Conservation (phyloP, 2,888 invertebrate species). For the Oegoconia quadripuncta region DNA sequence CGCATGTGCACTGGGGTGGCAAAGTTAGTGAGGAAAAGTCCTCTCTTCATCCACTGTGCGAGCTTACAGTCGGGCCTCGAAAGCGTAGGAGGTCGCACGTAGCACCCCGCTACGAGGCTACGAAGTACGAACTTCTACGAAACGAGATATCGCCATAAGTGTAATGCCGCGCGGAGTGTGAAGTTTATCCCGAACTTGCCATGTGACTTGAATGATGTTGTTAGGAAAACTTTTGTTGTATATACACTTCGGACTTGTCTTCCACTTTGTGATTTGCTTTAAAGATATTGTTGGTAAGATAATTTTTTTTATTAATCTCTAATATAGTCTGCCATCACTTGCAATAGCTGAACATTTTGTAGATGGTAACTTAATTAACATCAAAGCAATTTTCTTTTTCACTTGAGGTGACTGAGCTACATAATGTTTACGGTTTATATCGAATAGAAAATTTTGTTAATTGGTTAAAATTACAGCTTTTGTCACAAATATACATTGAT, state of each 20-base stretch:
- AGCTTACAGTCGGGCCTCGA: constrained; percentile 52
- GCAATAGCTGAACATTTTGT: constrained; percentile 4
- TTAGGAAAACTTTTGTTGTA: constrained; percentile 73
- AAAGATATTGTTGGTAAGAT: constrained; percentile 70
- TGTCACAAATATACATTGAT: background rate
- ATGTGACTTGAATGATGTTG: constrained; percentile 74
- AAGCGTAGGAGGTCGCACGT: constrained; percentile 48
- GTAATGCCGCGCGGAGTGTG: constrained; percentile 48
- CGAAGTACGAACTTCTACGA: constrained; percentile 46
- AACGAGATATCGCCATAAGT: constrained; percentile 35
- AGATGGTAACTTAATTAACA: constrained; percentile 12
- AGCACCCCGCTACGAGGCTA: constrained; percentile 48
- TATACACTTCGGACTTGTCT: constrained; percentile 75
- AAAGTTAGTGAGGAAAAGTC: constrained; percentile 32
- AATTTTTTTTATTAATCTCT: background rate
- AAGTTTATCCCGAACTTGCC: constrained; percentile 47
- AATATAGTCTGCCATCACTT: constrained; percentile 3
- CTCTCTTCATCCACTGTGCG: constrained; percentile 19
- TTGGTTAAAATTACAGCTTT: constrained; percentile 8
- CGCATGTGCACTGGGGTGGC: constrained; percentile 61
- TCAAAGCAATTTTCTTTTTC: constrained; percentile 20
- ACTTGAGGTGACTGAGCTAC: constrained; percentile 24
- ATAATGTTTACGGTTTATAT: constrained; percentile 20
- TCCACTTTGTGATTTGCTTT: constrained; percentile 76
- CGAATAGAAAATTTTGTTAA: constrained; percentile 13